phyloP scores from a whole-genome alignment of 2,797 vertebrate species.

The Vespertilio murinus region DNA sequence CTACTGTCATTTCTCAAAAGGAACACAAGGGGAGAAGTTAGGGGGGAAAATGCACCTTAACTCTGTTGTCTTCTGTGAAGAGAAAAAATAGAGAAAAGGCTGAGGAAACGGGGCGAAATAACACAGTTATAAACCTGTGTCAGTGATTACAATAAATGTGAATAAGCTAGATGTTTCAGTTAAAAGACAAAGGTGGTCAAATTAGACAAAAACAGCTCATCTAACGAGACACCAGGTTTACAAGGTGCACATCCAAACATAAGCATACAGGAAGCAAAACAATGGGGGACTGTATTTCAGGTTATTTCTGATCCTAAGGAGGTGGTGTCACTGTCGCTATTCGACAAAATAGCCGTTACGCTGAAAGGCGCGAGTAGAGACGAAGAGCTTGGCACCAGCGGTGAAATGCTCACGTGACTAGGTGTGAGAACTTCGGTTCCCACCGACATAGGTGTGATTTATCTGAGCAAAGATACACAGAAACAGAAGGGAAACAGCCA shows the following conservation, averaged over 20 bases:
- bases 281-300: slow-evolving; percentile 15
- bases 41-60: not conserved
- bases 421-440: not conserved
- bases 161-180: slow-evolving; percentile 4
- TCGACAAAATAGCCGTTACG: not conserved
- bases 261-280: not conserved
- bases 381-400: not conserved
- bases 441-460: not conserved
- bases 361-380: not conserved
- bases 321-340: not conserved
- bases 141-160: slow-evolving; percentile 41
- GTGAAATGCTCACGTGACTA: not conserved
- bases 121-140: not conserved
- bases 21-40: not conserved
- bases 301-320: slow-evolving; percentile 1
- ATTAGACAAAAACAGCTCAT: not conserved
- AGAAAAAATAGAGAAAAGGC: not conserved
- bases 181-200: slow-evolving; percentile 25
- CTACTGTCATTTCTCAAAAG: slow-evolving; percentile 42
- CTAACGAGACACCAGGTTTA: not conserved
- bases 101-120: not conserved
- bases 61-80: not conserved
- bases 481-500: not conserved
- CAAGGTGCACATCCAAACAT: not conserved
- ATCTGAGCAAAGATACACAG: not conserved